A percentile compares a stretch with the other conserved stretches of the same genome.
Evolutionary conservation across 37 sponge, comb jelly and placozoan genomes (phyloP).

Genomic region (Spongia lamella): DNA sequence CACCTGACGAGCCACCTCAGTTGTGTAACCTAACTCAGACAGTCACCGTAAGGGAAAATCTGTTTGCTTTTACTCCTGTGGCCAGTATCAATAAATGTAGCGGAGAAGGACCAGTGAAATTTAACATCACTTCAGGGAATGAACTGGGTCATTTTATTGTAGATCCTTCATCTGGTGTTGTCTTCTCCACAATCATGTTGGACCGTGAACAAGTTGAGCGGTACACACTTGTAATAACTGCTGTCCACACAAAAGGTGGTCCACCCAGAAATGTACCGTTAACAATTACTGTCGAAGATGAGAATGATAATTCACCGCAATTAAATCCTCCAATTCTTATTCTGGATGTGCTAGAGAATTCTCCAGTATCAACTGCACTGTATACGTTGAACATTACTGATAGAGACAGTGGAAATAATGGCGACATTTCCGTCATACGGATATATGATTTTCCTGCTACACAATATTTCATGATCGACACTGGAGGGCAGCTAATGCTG

Average conservation of each 20-base stretch:
- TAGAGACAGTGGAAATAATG: constrained; percentile 47
- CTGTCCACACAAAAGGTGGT: constrained; percentile 7
- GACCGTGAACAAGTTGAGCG: constrained; percentile 44
- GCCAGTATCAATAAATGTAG: background rate
- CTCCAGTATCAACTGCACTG: background rate
- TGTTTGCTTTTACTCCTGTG: constrained; percentile 39
- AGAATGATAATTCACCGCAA: constrained; percentile 61
- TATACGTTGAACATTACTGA: constrained; percentile 22
- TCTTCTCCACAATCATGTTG: constrained; percentile 46
- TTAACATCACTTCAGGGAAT: constrained; percentile 63
- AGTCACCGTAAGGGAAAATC: constrained; percentile 45
- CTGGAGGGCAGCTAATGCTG: constrained; percentile 25
- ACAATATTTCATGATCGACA: constrained; percentile 21
- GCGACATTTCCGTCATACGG: constrained; percentile 3
- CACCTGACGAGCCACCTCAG: constrained; percentile 42
- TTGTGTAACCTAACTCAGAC: background rate
- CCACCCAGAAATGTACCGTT: constrained; percentile 22
- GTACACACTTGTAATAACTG: constrained; percentile 56
- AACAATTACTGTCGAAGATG: constrained; percentile 36
- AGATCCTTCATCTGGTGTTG: constrained; percentile 54
- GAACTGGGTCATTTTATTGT: constrained; percentile 50
- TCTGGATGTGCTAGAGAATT: constrained; percentile 31
- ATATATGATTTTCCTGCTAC: constrained; percentile 39
- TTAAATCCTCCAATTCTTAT: constrained; percentile 17
- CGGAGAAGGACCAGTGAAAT: constrained; percentile 33